phyloP scores from a whole-genome alignment of 1,140 invertebrate species.

The Micrasema minimum region DNA sequence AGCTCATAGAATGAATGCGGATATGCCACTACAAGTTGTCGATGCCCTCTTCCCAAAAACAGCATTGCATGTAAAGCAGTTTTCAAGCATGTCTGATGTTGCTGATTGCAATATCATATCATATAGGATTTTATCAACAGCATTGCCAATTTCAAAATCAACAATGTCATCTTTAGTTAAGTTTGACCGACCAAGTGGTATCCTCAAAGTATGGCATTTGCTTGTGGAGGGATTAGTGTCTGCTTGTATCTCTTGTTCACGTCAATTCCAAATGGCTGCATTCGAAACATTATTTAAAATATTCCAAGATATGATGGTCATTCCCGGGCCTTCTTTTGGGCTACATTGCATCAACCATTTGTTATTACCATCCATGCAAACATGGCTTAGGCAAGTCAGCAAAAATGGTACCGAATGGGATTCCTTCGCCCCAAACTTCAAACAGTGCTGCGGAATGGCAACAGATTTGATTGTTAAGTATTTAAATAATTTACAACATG shows the following conservation, averaged over 20 bases:
- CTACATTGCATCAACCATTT: conserved; percentile 91
- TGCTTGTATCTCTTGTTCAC: conserved; percentile 82
- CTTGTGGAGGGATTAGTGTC: conserved; percentile 89
- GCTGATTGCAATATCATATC: conserved; percentile 67
- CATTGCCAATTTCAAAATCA: conserved; percentile 69
- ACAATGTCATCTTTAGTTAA: conserved; percentile 71
- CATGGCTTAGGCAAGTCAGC: conserved; percentile 84
- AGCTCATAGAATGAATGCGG: conserved; percentile 85
- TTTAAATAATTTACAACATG: conserved; percentile 68
- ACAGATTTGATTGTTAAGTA: conserved; percentile 92
- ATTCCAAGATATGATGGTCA: conserved; percentile 77
- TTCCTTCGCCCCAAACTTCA: conserved; percentile 85
- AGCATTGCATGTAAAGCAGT: conserved; percentile 64
- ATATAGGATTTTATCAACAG: conserved; percentile 71
- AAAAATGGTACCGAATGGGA: conserved; percentile 77
- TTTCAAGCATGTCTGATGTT: conserved; percentile 61
- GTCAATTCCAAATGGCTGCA: conserved; percentile 86
- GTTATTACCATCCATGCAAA: conserved; percentile 88
- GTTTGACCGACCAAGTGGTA: conserved; percentile 85
- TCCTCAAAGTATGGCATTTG: conserved; percentile 91
- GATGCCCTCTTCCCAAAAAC: conserved; percentile 85
- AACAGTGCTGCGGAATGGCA: conserved; percentile 91
- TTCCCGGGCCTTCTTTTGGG: conserved; percentile 86
- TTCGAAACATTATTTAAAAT: conserved; percentile 89
- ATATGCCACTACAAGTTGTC: conserved; percentile 80